phyloP scores from a whole-genome alignment of 2,797 vertebrate species.

The Rhinogobio ventralis region DNA sequence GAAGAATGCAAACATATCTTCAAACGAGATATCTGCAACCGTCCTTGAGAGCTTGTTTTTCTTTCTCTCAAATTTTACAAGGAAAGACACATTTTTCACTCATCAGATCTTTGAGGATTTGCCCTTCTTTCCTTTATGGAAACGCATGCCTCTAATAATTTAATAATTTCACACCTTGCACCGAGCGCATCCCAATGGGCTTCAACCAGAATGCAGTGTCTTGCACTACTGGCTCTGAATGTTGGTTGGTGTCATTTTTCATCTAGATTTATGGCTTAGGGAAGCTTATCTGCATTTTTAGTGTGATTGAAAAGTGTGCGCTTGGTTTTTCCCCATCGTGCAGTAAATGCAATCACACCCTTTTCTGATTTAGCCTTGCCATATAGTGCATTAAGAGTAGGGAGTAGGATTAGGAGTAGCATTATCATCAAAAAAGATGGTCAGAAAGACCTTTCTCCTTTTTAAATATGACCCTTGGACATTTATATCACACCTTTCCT shows the following conservation, averaged over 20 bases:
- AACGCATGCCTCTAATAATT: slow-evolving; percentile 1
- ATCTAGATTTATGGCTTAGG: slow-evolving; percentile 30
- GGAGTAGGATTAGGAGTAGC: slow-evolving; percentile 18
- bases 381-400: slow-evolving; percentile 47
- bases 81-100: slow-evolving; percentile 26
- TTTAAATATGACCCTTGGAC: slow-evolving; percentile 49
- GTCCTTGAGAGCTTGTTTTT: slow-evolving; percentile 52
- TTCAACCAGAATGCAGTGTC: background rate
- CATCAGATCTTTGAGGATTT: slow-evolving; percentile 34
- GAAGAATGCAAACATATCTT: slow-evolving; percentile 30
- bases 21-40: slow-evolving; percentile 31
- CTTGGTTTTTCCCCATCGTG: slow-evolving; percentile 5
- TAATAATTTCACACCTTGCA: slow-evolving; percentile 31
- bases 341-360: slow-evolving; percentile 42
- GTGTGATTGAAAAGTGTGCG: slow-evolving; percentile 37
- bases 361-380: slow-evolving; percentile 47
- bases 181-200: slow-evolving; percentile 5
- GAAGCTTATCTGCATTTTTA: slow-evolving; percentile 48
- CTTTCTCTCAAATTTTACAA: slow-evolving; percentile 27
- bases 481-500: slow-evolving; percentile 45
- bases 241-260: slow-evolving; percentile 32
- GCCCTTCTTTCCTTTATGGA: slow-evolving; percentile 9
- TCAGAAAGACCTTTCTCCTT: slow-evolving; percentile 8
- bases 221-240: slow-evolving; percentile 28
- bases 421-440: slow-evolving; percentile 49